A percentile compares a stretch with the other conserved stretches of the same genome.
These are phyloP conservation scores for Oryzaephilus surinamensis DNA, from an alignment of 1,140 invertebrate genomes.

Conservation along the genomic window DNA sequence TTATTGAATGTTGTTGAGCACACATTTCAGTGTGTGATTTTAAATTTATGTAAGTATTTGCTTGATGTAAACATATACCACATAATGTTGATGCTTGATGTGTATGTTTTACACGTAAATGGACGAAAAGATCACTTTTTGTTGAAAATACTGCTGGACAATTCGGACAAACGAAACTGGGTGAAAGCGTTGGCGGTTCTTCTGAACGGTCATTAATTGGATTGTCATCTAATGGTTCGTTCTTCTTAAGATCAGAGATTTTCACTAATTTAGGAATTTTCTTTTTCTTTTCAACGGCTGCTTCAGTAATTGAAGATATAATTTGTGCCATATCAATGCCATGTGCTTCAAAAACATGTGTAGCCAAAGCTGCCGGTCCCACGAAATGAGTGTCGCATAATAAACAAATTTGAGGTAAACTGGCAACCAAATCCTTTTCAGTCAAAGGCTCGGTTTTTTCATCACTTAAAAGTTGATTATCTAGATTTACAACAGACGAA, in stretches of 20 bases:
- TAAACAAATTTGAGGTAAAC: conserved; percentile 30
- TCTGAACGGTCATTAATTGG: conserved; percentile 3
- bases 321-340: conserved; percentile 29
- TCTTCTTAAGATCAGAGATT: conserved; percentile 23
- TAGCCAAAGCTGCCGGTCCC: conserved; percentile 17
- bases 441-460: no score
- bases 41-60: conserved; percentile 39
- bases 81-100: conserved; percentile 45
- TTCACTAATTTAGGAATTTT: conserved; percentile 33
- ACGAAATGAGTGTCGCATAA: conserved; percentile 28
- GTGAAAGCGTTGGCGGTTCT: conserved; percentile 18
- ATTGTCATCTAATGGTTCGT: conserved; percentile 8
- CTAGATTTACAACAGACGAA: no score
- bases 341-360: conserved; percentile 30
- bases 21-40: conserved; percentile 43
- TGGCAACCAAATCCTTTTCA: no score
- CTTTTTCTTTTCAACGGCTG: conserved; percentile 25
- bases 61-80: conserved; percentile 46
- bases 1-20: conserved; percentile 35
- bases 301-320: conserved; percentile 8
- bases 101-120: conserved; percentile 45
- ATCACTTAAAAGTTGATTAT: no score
- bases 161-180: conserved; percentile 25
- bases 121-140: conserved; percentile 43
- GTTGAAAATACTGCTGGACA: conserved; percentile 25